Evolutionary conservation across 2,113 vertebrate species (phyloP).

Genomic region (Neopipo cinnamomea): DNA sequence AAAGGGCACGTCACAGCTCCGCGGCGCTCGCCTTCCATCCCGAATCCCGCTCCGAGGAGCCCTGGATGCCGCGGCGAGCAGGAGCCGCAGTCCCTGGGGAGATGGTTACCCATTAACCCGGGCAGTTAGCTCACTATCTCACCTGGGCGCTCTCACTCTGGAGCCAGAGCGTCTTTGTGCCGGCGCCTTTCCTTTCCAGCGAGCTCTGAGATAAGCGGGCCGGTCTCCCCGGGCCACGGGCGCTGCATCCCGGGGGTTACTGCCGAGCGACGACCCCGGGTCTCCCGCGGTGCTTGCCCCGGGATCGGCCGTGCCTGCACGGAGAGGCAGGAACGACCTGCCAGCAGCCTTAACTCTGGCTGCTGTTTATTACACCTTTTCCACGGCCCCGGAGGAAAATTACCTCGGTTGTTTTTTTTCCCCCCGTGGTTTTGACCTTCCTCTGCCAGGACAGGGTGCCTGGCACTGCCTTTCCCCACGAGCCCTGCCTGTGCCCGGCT

Average conservation of each 20-base stretch:
- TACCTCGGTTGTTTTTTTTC: neutral
- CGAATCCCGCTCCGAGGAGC: accelerated
- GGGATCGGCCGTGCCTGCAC: neutral
- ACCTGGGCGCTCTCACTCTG: neutral
- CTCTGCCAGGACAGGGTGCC: neutral
- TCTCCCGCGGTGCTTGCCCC: neutral
- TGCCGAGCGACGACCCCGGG: accelerated
- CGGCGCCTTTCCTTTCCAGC: neutral
- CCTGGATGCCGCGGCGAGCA: accelerated
- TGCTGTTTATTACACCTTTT: neutral
- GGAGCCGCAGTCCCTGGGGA: neutral
- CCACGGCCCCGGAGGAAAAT: neutral
- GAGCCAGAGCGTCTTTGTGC: neutral
- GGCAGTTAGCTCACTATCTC: neutral
- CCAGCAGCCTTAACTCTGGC: neutral
- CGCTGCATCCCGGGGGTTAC: neutral
- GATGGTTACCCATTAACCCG: constrained; percentile 33
- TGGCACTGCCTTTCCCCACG: neutral
- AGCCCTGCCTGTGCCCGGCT: neutral
- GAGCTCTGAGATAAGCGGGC: constrained; percentile 9
- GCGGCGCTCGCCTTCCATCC: accelerated
- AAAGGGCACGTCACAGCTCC: accelerated
- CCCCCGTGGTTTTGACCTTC: neutral
- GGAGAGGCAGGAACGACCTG: neutral
- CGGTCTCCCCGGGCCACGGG: neutral